Conservation (phyloP, 1,140 invertebrate species). For the Bilobella aurantiaca region DNA sequence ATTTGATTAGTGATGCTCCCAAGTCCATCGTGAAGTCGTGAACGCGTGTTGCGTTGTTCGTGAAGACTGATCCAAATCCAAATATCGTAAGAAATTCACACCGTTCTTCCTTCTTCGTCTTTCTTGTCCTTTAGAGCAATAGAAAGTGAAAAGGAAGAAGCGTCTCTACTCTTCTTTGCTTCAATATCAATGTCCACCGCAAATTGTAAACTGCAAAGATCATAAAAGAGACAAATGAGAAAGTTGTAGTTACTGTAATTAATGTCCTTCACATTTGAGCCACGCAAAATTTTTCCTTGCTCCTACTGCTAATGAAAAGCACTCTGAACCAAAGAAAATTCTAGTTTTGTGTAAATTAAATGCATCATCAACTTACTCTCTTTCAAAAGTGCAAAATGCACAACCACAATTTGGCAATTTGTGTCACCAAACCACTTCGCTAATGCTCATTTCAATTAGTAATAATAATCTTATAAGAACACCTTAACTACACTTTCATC, state of each 20-base stretch:
- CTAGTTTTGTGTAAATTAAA: background rate
- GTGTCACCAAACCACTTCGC: background rate
- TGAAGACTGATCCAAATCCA: no score
- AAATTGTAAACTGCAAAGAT: background rate
- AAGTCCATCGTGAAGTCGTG: slow-evolving; percentile 27
- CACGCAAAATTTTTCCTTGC: background rate
- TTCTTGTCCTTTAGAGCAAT: background rate
- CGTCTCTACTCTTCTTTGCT: background rate
- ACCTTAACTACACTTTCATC: no score
- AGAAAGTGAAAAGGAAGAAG: background rate
- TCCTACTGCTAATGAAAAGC: background rate
- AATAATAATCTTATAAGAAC: no score
- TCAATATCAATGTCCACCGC: background rate
- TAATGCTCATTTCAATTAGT: no score
- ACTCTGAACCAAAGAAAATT: background rate
- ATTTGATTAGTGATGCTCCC: slow-evolving; percentile 48
- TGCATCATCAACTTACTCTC: background rate
- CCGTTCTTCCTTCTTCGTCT: background rate
- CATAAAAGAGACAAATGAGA: slow-evolving; percentile 1
- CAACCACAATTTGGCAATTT: no score
- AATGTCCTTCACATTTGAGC: background rate
- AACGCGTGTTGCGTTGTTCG: no score
- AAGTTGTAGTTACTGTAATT: slow-evolving; percentile 4
- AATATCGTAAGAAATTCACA: no score
- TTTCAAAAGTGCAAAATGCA: background rate